phyloP scores from a whole-genome alignment of 2,888 invertebrate genomes.

The Tetropium fuscum region DNA sequence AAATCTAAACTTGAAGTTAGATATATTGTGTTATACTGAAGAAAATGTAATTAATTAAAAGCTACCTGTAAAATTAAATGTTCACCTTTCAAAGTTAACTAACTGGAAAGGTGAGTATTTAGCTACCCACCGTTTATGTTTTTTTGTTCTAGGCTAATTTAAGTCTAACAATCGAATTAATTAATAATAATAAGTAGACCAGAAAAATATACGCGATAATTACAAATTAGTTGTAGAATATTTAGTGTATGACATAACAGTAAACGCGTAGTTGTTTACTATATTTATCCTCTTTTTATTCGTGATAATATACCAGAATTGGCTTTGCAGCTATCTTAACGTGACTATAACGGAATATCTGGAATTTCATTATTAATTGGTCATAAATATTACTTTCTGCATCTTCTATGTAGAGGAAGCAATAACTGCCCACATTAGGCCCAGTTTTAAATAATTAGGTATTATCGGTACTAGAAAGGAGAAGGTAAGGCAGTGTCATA shows the following conservation, averaged over 20 bases:
- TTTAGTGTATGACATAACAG: constrained; percentile 23
- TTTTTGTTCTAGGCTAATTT: not conserved
- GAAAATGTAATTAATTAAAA: not conserved
- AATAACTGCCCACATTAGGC: too few relatives aligned
- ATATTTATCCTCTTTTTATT: not conserved
- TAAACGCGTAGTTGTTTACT: constrained; percentile 11
- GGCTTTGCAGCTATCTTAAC: not conserved
- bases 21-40: too few relatives aligned
- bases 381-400: not conserved
- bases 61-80: not conserved
- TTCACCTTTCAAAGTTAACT: too few relatives aligned
- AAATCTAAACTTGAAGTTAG: too few relatives aligned
- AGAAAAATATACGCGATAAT: constrained; percentile 5
- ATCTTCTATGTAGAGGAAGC: too few relatives aligned
- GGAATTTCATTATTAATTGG: not conserved
- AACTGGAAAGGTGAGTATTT: too few relatives aligned
- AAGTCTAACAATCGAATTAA: constrained; percentile 7
- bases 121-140: not conserved
- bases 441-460: too few relatives aligned
- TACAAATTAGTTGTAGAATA: constrained; percentile 7
- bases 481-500: too few relatives aligned
- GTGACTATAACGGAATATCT: not conserved
- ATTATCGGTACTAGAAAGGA: too few relatives aligned
- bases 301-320: not conserved
- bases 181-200: constrained; percentile 15